Percentiles rank a stretch among this genome's conserved stretches.
Conservation (phyloP, 2,797 vertebrate species). For the Tinamus major region DNA sequence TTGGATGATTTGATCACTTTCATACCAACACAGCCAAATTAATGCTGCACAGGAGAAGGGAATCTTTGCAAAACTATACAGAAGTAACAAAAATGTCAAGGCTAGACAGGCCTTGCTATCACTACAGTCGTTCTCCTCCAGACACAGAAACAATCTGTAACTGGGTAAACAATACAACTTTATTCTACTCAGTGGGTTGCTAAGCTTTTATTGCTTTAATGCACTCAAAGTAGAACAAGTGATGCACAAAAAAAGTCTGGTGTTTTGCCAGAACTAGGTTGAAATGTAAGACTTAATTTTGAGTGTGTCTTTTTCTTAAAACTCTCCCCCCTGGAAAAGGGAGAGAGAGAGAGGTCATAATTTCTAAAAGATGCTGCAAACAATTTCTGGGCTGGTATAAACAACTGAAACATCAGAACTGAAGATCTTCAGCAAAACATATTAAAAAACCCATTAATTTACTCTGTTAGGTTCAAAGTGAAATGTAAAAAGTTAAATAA, state of each 20-base stretch:
- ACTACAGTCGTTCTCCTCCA: not conserved
- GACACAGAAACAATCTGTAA: constrained; percentile 3
- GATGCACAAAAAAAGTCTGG: not conserved
- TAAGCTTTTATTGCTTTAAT: not conserved
- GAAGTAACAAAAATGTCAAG: not conserved
- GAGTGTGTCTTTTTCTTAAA: not conserved
- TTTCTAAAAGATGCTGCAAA: not conserved
- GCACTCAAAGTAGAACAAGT: not conserved
- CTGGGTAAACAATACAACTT: not conserved
- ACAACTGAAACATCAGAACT: not conserved
- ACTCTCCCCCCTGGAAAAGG: not conserved
- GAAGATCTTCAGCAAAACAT: not conserved
- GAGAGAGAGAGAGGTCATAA: not conserved
- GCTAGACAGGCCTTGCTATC: not conserved
- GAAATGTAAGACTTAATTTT: not conserved
- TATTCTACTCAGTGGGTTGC: not conserved
- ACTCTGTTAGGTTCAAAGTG: not conserved
- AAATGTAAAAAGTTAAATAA: not conserved
- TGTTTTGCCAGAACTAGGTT: not conserved
- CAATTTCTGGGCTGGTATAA: not conserved
- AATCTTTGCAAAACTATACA: not conserved
- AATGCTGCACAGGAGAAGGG: not conserved
- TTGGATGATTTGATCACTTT: not conserved
- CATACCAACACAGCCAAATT: not conserved
- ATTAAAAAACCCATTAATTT: not conserved